Evolutionary conservation across 2,113 vertebrate genomes (phyloP), one percentile per base, ranked within the genome.

Genomic region (Agapornis roseicollis): DNA sequence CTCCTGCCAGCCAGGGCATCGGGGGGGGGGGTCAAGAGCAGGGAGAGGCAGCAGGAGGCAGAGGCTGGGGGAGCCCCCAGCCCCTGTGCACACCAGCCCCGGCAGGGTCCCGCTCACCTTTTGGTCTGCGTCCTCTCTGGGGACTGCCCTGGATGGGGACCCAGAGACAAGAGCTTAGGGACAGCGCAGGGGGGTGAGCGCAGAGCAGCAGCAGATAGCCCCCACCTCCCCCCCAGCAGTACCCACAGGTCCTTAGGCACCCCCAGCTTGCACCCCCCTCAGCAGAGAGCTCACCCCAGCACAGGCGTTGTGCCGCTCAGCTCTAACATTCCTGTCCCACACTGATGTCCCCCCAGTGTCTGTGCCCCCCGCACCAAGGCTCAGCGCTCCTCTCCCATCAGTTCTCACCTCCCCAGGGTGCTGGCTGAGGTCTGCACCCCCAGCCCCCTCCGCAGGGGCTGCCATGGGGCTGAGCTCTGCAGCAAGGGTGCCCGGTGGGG

Each of bases 41-140:
- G 77, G 44, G 23, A 3, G 10, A 5, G 37, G 41, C 28, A 80
- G 13, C 49, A 4, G 23, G 3, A 55, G n/a, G 23, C 24, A 73
- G 35, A 64, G 14, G 35, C 6, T 8, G 0, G n/a, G 29, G 55
- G 29, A 53, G 25, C 68, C 63, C 46, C 56, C 68, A 65, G 33
- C 50, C 56, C 50, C 42, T 0, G 0, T 22, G 18, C 13, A 10
- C 18, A 65, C 27, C 73, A 44, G 31, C 33, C 63, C 53, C 1
- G 4, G 12, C 35, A 28, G 39, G 13, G 5, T 49, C 61, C 49
- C 4, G 6, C 96, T 97, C 89, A 97, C 97, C 97, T 92, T 97
- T 97, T 0, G 56, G 31, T 80, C 89, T 95, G 31, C 14, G 80
- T 78, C 91, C 72, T 0, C 53, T 37, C 63, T 10, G 49, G 27